Evolutionary conservation across 2,888 invertebrate species (phyloP).

Genomic region (Mythimna lalbum): DNA sequence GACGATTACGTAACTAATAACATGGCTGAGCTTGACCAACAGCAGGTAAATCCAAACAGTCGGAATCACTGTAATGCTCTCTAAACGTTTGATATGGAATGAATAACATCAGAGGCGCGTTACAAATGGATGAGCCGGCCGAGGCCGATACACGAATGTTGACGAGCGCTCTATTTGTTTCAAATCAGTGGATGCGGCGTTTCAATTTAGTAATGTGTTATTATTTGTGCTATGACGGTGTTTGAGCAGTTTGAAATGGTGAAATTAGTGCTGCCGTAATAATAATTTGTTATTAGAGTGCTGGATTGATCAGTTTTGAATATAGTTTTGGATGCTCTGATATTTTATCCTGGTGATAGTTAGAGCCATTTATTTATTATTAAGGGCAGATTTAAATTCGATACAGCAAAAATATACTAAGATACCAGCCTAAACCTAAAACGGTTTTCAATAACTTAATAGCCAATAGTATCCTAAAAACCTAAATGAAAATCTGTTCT

Average conservation of each 20-base stretch:
- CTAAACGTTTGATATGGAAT: slow-evolving; percentile 87
- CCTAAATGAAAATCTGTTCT: neutral
- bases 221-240: slow-evolving; percentile 51
- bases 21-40: slow-evolving; percentile 55
- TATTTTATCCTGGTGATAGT: neutral
- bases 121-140: slow-evolving; percentile 82
- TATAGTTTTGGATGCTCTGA: neutral
- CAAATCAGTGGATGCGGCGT: slow-evolving; percentile 76
- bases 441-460: no score
- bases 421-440: neutral
- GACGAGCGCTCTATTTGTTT: slow-evolving; percentile 59
- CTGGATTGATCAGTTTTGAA: neutral
- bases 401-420: neutral
- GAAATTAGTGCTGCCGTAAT: slow-evolving; percentile 6
- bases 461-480: no score
- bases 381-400: neutral
- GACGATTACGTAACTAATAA: slow-evolving; percentile 33
- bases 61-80: slow-evolving; percentile 80
- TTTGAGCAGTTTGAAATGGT: slow-evolving; percentile 25
- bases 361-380: neutral
- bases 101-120: slow-evolving; percentile 87
- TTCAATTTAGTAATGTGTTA: slow-evolving; percentile 60
- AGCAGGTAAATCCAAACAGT: slow-evolving; percentile 69
- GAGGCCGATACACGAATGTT: slow-evolving; percentile 67
- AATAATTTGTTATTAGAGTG: neutral